phyloP scores from a whole-genome alignment of 1,140 invertebrate species.

The Tetranychus urticae region DNA sequence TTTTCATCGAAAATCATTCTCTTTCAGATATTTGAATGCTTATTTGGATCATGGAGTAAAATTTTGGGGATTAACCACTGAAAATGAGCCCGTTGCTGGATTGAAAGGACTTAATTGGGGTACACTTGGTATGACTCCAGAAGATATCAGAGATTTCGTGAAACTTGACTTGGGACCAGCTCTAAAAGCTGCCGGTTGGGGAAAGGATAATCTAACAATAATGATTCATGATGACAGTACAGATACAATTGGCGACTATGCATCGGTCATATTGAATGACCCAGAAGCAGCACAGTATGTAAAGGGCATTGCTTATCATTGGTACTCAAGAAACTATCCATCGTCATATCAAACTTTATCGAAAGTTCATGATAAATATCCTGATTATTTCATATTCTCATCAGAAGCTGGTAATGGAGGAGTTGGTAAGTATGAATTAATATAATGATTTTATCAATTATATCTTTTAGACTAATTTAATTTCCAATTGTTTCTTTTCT shows the following conservation, averaged over 20 bases:
- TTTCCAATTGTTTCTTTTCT: no score
- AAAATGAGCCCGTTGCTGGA: constrained; percentile 28
- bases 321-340: constrained; percentile 26
- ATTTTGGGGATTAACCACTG: constrained; percentile 35
- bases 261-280: constrained; percentile 2
- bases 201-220: constrained; percentile 9
- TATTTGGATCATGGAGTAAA: constrained; percentile 28
- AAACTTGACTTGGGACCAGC: constrained; percentile 3
- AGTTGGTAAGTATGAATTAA: background rate
- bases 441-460: no score
- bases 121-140: background rate
- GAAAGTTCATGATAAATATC: constrained; percentile 24
- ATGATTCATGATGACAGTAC: constrained; percentile 3
- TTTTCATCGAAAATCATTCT: no score
- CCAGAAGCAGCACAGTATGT: constrained; percentile 2
- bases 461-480: no score
- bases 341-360: constrained; percentile 12
- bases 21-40: constrained; percentile 30
- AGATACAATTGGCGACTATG: background rate
- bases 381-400: constrained; percentile 41
- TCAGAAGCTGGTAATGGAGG: constrained; percentile 22
- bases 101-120: background rate
- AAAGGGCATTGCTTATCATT: constrained; percentile 32
- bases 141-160: background rate
- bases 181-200: constrained; percentile 18